Evolutionary conservation across 1,140 invertebrate species (phyloP).

Genomic region (Anadara kagoshimensis): DNA sequence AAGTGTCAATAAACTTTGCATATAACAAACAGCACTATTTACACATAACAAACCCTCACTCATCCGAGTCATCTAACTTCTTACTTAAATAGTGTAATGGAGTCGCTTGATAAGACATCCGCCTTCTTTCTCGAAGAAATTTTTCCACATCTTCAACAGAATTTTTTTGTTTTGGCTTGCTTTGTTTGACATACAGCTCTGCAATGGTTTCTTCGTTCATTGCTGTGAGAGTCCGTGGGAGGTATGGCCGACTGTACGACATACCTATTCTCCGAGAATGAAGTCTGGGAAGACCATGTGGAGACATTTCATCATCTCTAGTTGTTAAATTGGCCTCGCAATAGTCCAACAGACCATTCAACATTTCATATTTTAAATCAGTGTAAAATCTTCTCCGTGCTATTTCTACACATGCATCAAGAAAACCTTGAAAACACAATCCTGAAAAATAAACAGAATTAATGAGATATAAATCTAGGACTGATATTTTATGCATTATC

Average conservation of each 20-base stretch:
- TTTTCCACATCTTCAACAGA: slow-evolving; percentile 31
- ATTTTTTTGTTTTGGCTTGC: slow-evolving; percentile 15
- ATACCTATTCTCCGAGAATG: slow-evolving; percentile 24
- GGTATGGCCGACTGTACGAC: slow-evolving; percentile 15
- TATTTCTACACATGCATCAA: slow-evolving; percentile 62
- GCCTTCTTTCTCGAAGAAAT: slow-evolving; percentile 28
- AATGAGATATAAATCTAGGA: too few relatives aligned
- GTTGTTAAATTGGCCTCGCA: slow-evolving; percentile 50
- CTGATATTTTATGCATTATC: too few relatives aligned
- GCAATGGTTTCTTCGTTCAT: slow-evolving; percentile 31
- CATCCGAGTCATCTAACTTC: slow-evolving; percentile 4
- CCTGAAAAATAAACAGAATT: slow-evolving; percentile 44
- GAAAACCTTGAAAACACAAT: slow-evolving; percentile 63
- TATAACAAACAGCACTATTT: too few relatives aligned
- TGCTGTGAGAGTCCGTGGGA: slow-evolving; percentile 11
- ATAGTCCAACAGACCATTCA: slow-evolving; percentile 53
- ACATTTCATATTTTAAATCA: slow-evolving; percentile 42
- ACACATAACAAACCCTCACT: neutral
- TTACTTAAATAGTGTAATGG: neutral
- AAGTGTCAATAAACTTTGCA: too few relatives aligned
- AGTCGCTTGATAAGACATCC: slow-evolving; percentile 24
- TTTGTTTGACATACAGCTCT: slow-evolving; percentile 15
- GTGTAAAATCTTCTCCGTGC: slow-evolving; percentile 55
- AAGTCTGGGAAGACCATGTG: slow-evolving; percentile 23
- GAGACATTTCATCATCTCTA: slow-evolving; percentile 32